These are phyloP conservation scores for Drosophila quadrilineata DNA, from an alignment of 1,140 invertebrate genomes.

Conservation along the genomic window DNA sequence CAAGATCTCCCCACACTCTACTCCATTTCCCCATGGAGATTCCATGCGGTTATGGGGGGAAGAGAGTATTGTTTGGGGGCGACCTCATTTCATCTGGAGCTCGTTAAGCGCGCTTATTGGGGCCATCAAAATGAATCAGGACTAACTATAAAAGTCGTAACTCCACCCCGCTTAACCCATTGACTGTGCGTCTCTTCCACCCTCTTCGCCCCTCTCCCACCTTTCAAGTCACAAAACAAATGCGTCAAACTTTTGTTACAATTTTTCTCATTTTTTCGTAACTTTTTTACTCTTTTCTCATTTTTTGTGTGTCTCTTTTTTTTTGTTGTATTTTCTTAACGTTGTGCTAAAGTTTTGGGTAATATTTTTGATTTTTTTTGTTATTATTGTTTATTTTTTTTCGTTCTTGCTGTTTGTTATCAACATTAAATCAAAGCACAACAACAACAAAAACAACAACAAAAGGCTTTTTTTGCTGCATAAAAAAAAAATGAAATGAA, in stretches of 20 bases:
- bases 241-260: constrained; percentile 47
- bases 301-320: neutral
- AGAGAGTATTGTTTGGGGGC: constrained; percentile 32
- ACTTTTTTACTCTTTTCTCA: constrained; percentile 23
- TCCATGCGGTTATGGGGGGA: too few species aligned
- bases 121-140: constrained; percentile 77
- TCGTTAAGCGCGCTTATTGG: constrained; percentile 77
- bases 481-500: constrained; percentile 30
- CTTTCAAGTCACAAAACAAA: constrained; percentile 35
- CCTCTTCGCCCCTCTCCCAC: neutral
- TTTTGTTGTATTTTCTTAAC: constrained; percentile 25
- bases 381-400: constrained; percentile 21
- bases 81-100: constrained; percentile 71
- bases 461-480: constrained; percentile 55
- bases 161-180: constrained; percentile 7
- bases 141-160: constrained; percentile 73
- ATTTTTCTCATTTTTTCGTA: constrained; percentile 22
- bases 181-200: neutral
- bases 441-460: constrained; percentile 74
- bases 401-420: constrained; percentile 71
- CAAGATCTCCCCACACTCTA: too few species aligned
- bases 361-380: constrained; percentile 46
- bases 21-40: too few species aligned
- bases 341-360: constrained; percentile 61
- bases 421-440: constrained; percentile 80